phyloP scores from a whole-genome alignment of 2,888 invertebrate species.

The Furcula furcula region DNA sequence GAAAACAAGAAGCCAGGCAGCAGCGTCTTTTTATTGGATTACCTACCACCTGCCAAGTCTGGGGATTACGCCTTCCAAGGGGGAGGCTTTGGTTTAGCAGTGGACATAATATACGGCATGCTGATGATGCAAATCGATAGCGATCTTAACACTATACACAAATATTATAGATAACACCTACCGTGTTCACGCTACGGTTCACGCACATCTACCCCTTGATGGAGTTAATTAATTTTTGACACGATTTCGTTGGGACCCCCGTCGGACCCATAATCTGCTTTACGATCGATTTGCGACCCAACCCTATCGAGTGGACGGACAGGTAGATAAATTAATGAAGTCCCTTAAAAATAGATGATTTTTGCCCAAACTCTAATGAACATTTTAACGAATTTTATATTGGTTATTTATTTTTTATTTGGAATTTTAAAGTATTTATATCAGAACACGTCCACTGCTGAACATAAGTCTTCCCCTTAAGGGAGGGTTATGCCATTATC shows the following conservation, averaged over 20 bases:
- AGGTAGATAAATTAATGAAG: no score
- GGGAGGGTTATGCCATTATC: no score
- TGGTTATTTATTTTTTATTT: not conserved
- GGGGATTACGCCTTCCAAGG: no score
- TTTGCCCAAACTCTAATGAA: not conserved
- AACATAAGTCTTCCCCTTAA: no score
- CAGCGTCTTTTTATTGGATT: no score
- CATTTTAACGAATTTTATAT: not conserved
- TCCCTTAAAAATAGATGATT: slow-evolving; percentile 11
- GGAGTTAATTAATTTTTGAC: slow-evolving; percentile 59
- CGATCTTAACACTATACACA: not conserved
- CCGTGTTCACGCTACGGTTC: no score
- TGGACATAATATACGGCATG: no score
- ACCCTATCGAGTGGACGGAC: slow-evolving; percentile 28
- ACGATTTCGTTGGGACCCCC: slow-evolving; percentile 42
- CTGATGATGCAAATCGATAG: no score
- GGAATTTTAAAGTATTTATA: not conserved
- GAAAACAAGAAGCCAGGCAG: no score
- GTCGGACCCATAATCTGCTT: slow-evolving; percentile 39
- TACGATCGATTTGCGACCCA: slow-evolving; percentile 42
- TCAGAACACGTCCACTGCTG: no score
- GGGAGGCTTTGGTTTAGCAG: no score
- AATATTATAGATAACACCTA: slow-evolving; percentile 19
- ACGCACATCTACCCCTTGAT: slow-evolving; percentile 36
- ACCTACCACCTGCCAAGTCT: no score